A percentile compares a stretch with the other conserved stretches of the same genome.
Evolutionary conservation across 2,888 invertebrate species (phyloP).

Genomic region (Ischnus inquisitorius): DNA sequence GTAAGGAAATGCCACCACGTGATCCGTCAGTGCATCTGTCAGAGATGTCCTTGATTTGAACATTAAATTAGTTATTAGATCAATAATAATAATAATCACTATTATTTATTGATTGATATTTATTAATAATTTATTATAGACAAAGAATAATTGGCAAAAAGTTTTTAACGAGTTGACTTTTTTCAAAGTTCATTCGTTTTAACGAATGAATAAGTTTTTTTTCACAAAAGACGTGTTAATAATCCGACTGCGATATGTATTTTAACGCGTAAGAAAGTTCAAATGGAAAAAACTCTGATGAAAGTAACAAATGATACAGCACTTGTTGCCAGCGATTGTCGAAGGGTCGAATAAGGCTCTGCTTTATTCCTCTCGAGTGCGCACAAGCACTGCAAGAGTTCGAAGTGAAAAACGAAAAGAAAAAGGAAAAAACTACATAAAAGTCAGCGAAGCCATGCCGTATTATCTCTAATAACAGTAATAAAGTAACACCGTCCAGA

Average conservation of each 20-base stretch:
- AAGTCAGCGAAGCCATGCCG: background rate
- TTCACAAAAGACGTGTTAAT: background rate
- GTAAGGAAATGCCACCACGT: background rate
- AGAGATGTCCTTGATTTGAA: no score
- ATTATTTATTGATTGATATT: no score
- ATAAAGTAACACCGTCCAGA: conserved; percentile 27
- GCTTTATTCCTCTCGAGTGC: background rate
- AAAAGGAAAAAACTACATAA: background rate
- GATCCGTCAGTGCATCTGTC: no score
- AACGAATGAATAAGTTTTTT: background rate
- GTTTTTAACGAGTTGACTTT: background rate
- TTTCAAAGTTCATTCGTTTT: background rate
- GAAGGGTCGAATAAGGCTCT: background rate
- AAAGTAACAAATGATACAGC: background rate
- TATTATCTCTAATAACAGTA: conserved; percentile 23
- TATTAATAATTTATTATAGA: no score
- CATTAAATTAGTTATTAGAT: no score
- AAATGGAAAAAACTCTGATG: background rate
- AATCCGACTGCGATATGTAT: background rate
- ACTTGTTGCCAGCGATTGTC: background rate
- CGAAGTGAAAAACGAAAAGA: no score
- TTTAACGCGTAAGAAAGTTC: background rate
- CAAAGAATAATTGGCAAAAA: no score
- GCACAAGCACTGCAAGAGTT: background rate
- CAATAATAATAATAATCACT: no score